Conservation (phyloP, 2,888 invertebrate species). For the Campoplex nolae region DNA sequence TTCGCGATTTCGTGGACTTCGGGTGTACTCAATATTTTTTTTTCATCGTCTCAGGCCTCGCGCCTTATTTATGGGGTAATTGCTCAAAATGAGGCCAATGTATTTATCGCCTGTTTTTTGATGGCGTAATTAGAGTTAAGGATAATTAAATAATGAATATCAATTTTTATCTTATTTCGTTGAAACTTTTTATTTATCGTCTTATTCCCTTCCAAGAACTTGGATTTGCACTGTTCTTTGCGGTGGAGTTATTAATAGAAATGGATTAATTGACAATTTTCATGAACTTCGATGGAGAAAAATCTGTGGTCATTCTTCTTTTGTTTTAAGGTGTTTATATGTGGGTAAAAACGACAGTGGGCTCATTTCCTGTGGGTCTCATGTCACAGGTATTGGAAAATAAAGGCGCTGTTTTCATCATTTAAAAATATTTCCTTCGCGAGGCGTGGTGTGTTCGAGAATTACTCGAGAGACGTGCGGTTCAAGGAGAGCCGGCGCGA, state of each 20-base stretch:
- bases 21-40: background rate
- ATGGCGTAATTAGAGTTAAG: background rate
- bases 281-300: background rate
- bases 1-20: background rate
- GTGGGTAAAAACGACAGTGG: conserved; percentile 53
- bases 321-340: background rate
- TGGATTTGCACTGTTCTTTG: background rate
- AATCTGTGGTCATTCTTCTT: background rate
- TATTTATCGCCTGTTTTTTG: background rate
- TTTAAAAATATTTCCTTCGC: conserved; percentile 56
- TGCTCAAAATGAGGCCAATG: background rate
- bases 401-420: conserved; percentile 30
- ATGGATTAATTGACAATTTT: background rate
- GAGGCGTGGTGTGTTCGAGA: conserved; percentile 75
- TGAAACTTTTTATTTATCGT: background rate
- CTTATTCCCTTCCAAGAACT: background rate
- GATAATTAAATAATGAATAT: background rate
- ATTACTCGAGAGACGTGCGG: conserved; percentile 75
- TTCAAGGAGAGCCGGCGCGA: conserved; percentile 81
- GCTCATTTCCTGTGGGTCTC: conserved; percentile 38
- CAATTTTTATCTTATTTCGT: background rate
- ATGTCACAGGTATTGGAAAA: background rate
- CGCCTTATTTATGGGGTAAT: background rate
- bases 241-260: background rate
- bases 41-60: background rate